These are phyloP conservation scores for Heliangelus exortis DNA, from an alignment of 2,797 vertebrate species.

Conservation along the genomic window DNA sequence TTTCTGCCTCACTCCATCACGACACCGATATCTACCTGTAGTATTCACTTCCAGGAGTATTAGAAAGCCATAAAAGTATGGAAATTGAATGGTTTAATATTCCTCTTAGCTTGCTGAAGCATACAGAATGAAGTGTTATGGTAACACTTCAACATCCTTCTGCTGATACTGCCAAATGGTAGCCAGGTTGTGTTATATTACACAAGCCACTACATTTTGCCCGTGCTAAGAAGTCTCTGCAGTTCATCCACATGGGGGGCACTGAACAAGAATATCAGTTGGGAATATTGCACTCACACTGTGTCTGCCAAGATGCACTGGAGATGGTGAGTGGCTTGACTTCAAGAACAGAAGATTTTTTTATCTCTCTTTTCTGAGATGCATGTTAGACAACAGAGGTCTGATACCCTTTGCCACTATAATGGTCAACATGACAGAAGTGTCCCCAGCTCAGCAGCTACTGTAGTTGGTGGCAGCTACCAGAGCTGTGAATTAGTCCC, in stretches of 20 bases:
- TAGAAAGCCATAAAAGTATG: neutral
- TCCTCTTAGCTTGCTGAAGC: neutral
- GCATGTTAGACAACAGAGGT: neutral
- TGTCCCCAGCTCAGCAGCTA: neutral
- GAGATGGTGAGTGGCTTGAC: neutral
- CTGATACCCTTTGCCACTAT: neutral
- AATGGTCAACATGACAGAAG: accelerated
- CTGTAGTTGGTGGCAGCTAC: conserved; percentile 1
- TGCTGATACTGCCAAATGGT: neutral
- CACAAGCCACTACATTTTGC: neutral
- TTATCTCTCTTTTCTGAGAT: neutral
- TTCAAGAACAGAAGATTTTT: neutral
- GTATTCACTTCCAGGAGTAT: neutral
- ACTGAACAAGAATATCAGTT: neutral
- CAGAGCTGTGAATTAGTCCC: neutral
- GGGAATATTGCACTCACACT: neutral
- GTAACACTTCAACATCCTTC: neutral
- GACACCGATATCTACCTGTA: neutral
- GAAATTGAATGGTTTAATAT: neutral
- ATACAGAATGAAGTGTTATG: neutral
- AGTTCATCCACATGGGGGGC: neutral
- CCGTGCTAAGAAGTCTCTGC: neutral
- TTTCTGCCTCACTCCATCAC: neutral
- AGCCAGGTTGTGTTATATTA: neutral
- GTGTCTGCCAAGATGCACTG: neutral